A percentile compares a stretch with the other conserved stretches of the same genome.
phyloP scores from a whole-genome alignment of 2,888 invertebrate species.

The Acronicta aceris region DNA sequence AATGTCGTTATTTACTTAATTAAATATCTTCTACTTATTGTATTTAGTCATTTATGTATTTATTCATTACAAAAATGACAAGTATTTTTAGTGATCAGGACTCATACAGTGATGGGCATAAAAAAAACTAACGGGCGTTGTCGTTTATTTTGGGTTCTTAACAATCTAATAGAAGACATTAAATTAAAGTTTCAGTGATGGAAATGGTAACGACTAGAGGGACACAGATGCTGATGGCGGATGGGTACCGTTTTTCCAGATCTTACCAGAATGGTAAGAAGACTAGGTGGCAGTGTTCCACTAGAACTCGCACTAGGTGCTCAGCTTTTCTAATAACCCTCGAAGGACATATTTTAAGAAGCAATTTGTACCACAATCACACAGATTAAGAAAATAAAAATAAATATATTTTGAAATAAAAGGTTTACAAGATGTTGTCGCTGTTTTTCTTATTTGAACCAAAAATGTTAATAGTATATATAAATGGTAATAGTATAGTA shows the following conservation, averaged over 20 bases:
- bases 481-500: no score
- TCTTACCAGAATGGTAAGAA: constrained; percentile 61
- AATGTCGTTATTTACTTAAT: no score
- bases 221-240: constrained; percentile 67
- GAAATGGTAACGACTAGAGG: constrained; percentile 65
- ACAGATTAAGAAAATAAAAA: constrained; percentile 7
- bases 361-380: constrained; percentile 63
- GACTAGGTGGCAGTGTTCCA: constrained; percentile 68
- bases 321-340: constrained; percentile 65
- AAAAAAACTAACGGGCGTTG: no score
- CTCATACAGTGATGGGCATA: no score
- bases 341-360: constrained; percentile 55
- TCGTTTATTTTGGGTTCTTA: background rate
- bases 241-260: constrained; percentile 69
- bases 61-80: no score
- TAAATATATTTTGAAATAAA: constrained; percentile 12
- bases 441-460: constrained; percentile 18
- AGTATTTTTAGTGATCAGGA: no score
- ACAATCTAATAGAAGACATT: background rate
- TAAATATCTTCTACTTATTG: no score
- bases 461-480: no score
- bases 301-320: constrained; percentile 63
- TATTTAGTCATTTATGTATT: no score
- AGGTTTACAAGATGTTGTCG: background rate
- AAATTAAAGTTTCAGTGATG: constrained; percentile 60